Base-by-base conservation (phyloP, 2,888 invertebrate species). In the Eupsilia transversa region DNA sequence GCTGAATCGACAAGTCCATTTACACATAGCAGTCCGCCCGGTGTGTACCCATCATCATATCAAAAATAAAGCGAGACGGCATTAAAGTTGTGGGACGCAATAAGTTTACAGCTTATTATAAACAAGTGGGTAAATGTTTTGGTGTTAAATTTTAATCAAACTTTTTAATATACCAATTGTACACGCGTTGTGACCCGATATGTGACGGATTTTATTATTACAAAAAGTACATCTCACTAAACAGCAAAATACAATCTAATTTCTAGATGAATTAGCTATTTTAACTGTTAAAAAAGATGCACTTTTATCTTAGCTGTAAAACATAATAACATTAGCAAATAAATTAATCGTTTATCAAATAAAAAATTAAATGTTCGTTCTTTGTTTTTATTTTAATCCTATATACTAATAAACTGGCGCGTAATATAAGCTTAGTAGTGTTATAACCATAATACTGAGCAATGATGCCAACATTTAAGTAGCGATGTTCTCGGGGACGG, bases 271-370 rank as follows among this genome's bases (percentile, higher is more conserved):
- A 56, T 61, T 66, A 57, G 43, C 41, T 35, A 30, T 63, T 63
- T 78, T 57, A 30, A 38, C 66, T 71, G 61, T 72, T 66, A 43
- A 27, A 61, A 46, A 56, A 71, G 38, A 66, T 63, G 46, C 66
- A 70, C 46, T 72, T 70, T 60, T 79, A 33, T 46, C 49, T 75
- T 70, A 60, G 52, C 12, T 81, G 63, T 76, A 65, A 66, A 75
- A 61, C 60, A 79, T 80, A 69, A 60, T 69, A 72, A 59, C 57
- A 43, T 73, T 80, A 76, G 72, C 1, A 20, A 57, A 59, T 81
- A 85, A 86, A 80, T 83, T 85, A 41, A 72, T 75, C 72, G 70
- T 80, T 35, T 65, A 72, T 69, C 30, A 77, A 83, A 78, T 80
- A 84, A 77, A 85, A 72, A 70, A 67, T 12, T 0, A 54, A 64